A percentile compares a stretch with the other conserved stretches of the same genome.
phyloP scores from a whole-genome alignment of 2,797 vertebrate species.

The Falco biarmicus region DNA sequence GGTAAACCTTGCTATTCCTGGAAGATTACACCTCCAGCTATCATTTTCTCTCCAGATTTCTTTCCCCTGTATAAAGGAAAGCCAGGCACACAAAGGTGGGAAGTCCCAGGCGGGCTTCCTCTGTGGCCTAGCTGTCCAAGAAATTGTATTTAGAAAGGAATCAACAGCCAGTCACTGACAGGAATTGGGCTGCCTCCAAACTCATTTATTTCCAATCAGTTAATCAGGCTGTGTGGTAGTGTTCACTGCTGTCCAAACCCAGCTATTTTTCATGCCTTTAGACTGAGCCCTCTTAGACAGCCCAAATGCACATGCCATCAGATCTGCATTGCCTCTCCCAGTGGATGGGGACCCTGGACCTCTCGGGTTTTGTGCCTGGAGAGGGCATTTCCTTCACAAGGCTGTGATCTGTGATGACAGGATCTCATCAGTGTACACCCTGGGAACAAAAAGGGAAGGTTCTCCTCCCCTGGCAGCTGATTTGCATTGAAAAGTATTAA shows the following conservation, averaged over 20 bases:
- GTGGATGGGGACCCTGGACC: accelerated
- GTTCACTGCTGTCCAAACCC: neutral
- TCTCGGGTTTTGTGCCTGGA: neutral
- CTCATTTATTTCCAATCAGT: neutral
- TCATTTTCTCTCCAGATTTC: neutral
- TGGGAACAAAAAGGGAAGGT: neutral
- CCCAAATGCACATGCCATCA: neutral
- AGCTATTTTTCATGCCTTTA: neutral
- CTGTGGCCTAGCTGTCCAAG: neutral
- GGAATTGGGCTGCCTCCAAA: neutral
- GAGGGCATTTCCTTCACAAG: neutral
- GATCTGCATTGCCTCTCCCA: neutral
- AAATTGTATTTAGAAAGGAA: neutral
- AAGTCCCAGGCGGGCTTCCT: neutral
- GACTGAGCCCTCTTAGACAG: neutral
- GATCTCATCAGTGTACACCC: neutral
- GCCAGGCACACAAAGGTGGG: neutral
- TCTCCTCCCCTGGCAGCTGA: neutral
- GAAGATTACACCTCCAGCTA: neutral
- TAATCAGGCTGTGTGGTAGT: neutral
- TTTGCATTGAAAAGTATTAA: neutral
- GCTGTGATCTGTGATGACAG: neutral
- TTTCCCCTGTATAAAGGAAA: neutral
- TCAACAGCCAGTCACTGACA: neutral
- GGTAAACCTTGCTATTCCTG: neutral